Evolutionary conservation across 2,888 invertebrate species (phyloP).

Genomic region (Antheraea yamamai): DNA sequence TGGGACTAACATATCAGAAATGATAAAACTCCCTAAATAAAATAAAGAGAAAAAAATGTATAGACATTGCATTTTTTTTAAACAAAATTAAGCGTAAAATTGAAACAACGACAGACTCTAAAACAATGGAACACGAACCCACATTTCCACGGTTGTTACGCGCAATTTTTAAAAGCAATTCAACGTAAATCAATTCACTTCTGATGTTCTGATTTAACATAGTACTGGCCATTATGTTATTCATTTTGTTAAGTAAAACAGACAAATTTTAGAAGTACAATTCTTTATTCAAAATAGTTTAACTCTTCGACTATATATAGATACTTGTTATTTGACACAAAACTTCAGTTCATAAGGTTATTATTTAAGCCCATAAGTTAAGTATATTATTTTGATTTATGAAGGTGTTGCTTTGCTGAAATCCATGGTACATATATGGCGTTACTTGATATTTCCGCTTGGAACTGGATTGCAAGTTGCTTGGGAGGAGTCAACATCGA

Average conservation of each 20-base stretch:
- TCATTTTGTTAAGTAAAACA: not conserved
- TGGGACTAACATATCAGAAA: too few relatives aligned
- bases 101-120: not conserved
- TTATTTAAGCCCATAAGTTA: not conserved
- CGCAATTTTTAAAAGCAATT: not conserved
- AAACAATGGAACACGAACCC: not conserved
- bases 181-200: not conserved
- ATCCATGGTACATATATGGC: not conserved
- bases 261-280: too few relatives aligned
- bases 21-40: too few relatives aligned
- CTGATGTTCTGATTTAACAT: not conserved
- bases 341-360: not conserved
- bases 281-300: not conserved
- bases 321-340: not conserved
- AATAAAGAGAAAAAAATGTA: not conserved
- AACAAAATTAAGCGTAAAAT: not conserved
- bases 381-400: not conserved
- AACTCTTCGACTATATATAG: not conserved
- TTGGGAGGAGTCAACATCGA: not conserved
- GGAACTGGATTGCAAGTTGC: not conserved
- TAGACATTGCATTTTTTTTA: not conserved
- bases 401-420: not conserved
- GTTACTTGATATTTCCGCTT: not conserved
- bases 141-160: constrained; percentile 2
- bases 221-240: not conserved